A percentile compares a stretch with the other conserved stretches of the same genome.
Evolutionary conservation across 2,113 vertebrate species (phyloP).

Genomic region (Orthonyx spaldingii): DNA sequence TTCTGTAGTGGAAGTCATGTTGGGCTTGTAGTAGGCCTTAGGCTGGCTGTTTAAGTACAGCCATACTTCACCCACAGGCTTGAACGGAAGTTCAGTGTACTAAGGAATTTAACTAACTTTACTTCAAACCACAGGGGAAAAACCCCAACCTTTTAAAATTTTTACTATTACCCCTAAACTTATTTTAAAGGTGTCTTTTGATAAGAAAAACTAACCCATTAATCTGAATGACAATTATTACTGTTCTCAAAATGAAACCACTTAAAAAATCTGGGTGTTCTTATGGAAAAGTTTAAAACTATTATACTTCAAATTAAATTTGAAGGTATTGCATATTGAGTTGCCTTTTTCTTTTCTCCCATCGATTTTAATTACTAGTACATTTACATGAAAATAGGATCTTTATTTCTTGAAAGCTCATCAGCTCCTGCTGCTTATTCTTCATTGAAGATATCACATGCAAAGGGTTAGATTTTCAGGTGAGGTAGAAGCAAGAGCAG

Average conservation of each 20-base stretch:
- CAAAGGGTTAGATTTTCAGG: slow-evolving; percentile 47
- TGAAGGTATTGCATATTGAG: slow-evolving; percentile 42
- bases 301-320: slow-evolving; percentile 42
- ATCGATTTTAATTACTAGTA: slow-evolving; percentile 60
- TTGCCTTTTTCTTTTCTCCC: slow-evolving; percentile 30
- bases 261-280: slow-evolving; percentile 13
- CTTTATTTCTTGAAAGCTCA: slow-evolving; percentile 63
- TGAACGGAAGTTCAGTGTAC: background rate
- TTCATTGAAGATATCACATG: slow-evolving; percentile 51
- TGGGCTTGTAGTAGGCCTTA: background rate
- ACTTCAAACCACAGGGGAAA: background rate
- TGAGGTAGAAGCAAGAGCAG: slow-evolving; percentile 54
- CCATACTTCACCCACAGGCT: background rate
- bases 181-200: slow-evolving; percentile 19
- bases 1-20: background rate
- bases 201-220: slow-evolving; percentile 31
- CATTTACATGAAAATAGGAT: slow-evolving; percentile 65
- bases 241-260: slow-evolving; percentile 30
- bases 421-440: slow-evolving; percentile 54
- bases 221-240: slow-evolving; percentile 42
- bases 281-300: slow-evolving; percentile 43
- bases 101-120: background rate
- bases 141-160: background rate
- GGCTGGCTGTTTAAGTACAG: background rate
- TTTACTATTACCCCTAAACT: background rate